A percentile compares a stretch with the other conserved stretches of the same genome.
phyloP scores from a whole-genome alignment of 2,113 vertebrate genomes.

The Penelope pileata region DNA sequence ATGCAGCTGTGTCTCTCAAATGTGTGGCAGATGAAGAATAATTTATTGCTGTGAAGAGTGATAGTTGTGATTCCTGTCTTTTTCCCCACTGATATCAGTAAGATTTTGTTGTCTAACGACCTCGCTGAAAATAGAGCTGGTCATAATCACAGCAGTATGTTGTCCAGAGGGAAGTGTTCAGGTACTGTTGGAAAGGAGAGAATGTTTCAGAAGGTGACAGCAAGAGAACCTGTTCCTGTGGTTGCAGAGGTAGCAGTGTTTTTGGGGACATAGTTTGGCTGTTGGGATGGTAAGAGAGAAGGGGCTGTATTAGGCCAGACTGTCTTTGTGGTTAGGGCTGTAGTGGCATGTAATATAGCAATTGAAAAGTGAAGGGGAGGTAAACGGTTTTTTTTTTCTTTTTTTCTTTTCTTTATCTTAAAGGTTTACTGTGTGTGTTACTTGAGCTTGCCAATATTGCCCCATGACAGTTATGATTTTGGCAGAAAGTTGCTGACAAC shows the following conservation, averaged over 20 bases:
- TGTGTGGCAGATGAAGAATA: neutral
- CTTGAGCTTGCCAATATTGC: neutral
- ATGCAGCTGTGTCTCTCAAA: neutral
- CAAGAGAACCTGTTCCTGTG: neutral
- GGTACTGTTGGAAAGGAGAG: neutral
- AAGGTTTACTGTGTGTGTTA: neutral
- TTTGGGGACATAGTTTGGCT: neutral
- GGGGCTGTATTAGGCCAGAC: neutral
- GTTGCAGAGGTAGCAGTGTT: neutral
- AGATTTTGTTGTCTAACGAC: neutral
- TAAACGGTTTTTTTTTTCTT: too few species aligned
- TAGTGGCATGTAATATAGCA: neutral
- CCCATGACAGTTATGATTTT: rapidly evolving
- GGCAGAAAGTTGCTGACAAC: neutral
- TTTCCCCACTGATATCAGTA: neutral
- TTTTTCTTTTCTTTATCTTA: neutral
- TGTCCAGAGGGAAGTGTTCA: neutral
- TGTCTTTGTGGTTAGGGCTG: neutral
- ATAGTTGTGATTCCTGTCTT: neutral
- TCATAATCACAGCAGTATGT: neutral
- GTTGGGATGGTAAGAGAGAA: neutral
- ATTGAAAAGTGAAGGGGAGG: neutral
- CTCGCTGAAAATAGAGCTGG: neutral
- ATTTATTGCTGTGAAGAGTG: neutral
- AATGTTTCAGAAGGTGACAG: neutral